These are phyloP conservation scores for Dendrocopos noguchii DNA, from an alignment of 2,113 vertebrate genomes.

Conservation along the genomic window DNA sequence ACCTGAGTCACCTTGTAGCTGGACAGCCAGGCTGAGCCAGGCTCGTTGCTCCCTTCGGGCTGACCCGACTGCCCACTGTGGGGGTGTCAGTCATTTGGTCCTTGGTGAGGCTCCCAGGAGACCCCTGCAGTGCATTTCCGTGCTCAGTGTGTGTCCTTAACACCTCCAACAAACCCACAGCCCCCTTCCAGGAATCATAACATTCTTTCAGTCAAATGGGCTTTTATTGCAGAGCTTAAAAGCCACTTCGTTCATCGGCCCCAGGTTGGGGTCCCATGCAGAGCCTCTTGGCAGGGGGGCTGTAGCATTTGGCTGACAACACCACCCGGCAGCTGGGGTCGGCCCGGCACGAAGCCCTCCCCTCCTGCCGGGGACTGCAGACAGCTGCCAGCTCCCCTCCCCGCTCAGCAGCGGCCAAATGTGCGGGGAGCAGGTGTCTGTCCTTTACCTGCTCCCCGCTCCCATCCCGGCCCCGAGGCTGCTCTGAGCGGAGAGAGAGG, in stretches of 20 bases:
- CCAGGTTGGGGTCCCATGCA: not conserved
- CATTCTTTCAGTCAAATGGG: constrained; percentile 5
- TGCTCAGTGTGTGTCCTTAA: accelerated
- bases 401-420: accelerated
- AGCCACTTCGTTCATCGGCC: not conserved
- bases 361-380: not conserved
- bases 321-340: not conserved
- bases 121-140: not conserved
- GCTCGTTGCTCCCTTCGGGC: not conserved
- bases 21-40: not conserved
- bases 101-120: not conserved
- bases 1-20: not conserved
- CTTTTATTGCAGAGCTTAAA: constrained; percentile 42
- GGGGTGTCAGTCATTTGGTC: accelerated
- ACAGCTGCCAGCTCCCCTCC: not conserved
- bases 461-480: not conserved
- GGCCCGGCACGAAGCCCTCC: not conserved
- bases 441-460: not conserved
- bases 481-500: not conserved
- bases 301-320: not conserved
- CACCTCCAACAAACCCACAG: not conserved
- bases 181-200: not conserved
- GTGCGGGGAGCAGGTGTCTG: not conserved
- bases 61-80: accelerated
- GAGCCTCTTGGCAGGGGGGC: not conserved